phyloP scores from a whole-genome alignment of 1,140 invertebrate species.

The Drosophila ananassae region DNA sequence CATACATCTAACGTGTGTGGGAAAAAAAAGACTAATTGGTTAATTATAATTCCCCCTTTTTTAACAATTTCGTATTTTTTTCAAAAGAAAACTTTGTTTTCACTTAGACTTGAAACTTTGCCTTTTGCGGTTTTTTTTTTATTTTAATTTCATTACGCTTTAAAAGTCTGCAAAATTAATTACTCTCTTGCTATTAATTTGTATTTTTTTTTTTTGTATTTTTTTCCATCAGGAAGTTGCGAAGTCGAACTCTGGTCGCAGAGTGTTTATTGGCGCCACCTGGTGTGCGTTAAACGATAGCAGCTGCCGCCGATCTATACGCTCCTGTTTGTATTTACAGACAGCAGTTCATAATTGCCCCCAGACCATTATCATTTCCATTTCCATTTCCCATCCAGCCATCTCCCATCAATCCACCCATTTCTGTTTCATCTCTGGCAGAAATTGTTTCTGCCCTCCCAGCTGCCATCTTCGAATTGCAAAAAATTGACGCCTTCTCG shows the following conservation, averaged over 20 bases:
- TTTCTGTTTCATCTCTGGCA: slow-evolving; percentile 11
- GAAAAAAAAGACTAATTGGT: background rate
- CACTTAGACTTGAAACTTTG: no score
- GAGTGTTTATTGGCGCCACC: slow-evolving; percentile 47
- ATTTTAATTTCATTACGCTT: background rate
- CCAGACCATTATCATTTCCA: slow-evolving; percentile 2
- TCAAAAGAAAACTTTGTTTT: no score
- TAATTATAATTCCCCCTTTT: background rate
- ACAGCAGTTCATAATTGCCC: slow-evolving; percentile 59
- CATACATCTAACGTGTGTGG: slow-evolving; percentile 7
- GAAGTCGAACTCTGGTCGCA: background rate
- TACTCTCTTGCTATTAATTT: no score
- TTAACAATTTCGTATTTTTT: no score
- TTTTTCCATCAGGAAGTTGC: background rate
- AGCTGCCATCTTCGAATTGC: slow-evolving; percentile 29
- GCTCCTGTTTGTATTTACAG: slow-evolving; percentile 22
- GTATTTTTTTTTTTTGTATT: background rate
- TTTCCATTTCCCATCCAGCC: slow-evolving; percentile 9
- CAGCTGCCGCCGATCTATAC: slow-evolving; percentile 23
- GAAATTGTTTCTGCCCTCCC: background rate
- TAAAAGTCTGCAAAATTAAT: no score
- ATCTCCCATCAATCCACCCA: background rate
- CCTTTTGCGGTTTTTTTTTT: background rate
- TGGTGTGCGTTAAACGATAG: slow-evolving; percentile 28
- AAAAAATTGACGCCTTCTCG: slow-evolving; percentile 60